Percentiles rank a stretch among this genome's conserved stretches.
phyloP scores from a whole-genome alignment of 1,140 invertebrate genomes.

The Drosophila lowei region DNA sequence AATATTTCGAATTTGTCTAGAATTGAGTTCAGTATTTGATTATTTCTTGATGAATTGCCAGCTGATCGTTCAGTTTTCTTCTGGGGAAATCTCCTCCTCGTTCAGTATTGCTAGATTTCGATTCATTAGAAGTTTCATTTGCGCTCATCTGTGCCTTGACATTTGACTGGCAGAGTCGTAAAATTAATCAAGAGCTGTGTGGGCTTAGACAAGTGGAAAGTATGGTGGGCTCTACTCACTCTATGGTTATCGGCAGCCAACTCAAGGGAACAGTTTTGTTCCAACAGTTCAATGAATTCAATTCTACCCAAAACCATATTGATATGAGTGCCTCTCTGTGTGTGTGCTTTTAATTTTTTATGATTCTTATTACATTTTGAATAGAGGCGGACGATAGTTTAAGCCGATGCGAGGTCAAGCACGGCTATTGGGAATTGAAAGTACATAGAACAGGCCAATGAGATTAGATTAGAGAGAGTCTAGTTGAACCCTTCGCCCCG shows the following conservation, averaged over 20 bases:
- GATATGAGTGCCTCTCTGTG: conserved; percentile 25
- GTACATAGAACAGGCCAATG: conserved; percentile 1
- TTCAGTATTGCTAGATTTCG: too few relatives aligned
- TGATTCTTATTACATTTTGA: conserved; percentile 65
- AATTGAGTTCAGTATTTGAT: too few relatives aligned
- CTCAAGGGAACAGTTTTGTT: background rate
- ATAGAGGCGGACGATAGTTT: background rate
- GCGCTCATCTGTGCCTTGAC: conserved; percentile 33
- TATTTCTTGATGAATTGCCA: too few relatives aligned
- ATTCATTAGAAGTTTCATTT: background rate
- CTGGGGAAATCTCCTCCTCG: too few relatives aligned
- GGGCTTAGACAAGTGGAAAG: background rate
- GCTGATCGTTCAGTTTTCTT: too few relatives aligned
- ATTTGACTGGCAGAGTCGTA: conserved; percentile 52
- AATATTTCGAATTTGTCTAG: too few relatives aligned
- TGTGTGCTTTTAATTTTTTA: conserved; percentile 58
- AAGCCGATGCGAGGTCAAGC: conserved; percentile 57
- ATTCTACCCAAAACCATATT: conserved; percentile 31
- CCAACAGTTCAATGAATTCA: conserved; percentile 44
- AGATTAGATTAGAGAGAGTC: conserved; percentile 54
- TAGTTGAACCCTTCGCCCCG: conserved; percentile 24
- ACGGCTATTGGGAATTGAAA: conserved; percentile 40
- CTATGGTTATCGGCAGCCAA: conserved; percentile 19
- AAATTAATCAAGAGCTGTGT: conserved; percentile 51
- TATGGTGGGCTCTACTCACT: background rate